Base-by-base conservation (phyloP, 2,888 invertebrate species). In the Ferrisia virgata region DNA sequence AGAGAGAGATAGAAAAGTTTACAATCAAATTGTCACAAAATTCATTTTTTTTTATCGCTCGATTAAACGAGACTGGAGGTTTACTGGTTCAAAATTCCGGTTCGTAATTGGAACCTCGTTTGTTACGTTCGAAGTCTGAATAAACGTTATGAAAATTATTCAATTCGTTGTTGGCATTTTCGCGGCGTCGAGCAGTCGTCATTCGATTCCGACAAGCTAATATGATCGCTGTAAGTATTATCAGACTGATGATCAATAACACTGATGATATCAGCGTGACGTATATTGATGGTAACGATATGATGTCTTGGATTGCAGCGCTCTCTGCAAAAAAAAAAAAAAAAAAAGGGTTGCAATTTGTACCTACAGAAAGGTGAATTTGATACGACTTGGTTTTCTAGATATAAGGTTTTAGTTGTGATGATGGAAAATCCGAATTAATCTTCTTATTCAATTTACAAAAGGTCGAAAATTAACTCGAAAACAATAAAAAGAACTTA, bases 81-180 rank as follows among this genome's bases (percentile, higher is more conserved):
- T n/a, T 94, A 25, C 53, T 6, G 11, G 53, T 15, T 84, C 33
- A 84, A 64, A 84, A 84, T 84, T 84, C 84, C 33, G 84, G 22
- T 31, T 84, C 84, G 84, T 79, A 84, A 95, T 90, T 85, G 40
- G 83, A 83, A 6, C 36, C 47, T 72, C 83, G 43, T 83, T 83
- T 83, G 33, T 13, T 25, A 53, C 53, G 28, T 18, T 82, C 82
- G 25, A 72, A 40, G 43, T 83, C 83, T 13, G 83, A 40, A 13
- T 76, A 83, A 15, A 69, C 83, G 83, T 76, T 83, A 9, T 43
- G 83, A 76, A 83, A 76, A 76, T 83, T 83, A 47, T 83, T 83
- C 47, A 83, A 43, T 31, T 83, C 83, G 83, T 83, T 36, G 72
- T 33, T 83, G 31, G 43, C 64, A 28, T 82, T 82, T 53, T 82